Conservation (phyloP, 2,113 vertebrate species). For the Etia nguti region DNA sequence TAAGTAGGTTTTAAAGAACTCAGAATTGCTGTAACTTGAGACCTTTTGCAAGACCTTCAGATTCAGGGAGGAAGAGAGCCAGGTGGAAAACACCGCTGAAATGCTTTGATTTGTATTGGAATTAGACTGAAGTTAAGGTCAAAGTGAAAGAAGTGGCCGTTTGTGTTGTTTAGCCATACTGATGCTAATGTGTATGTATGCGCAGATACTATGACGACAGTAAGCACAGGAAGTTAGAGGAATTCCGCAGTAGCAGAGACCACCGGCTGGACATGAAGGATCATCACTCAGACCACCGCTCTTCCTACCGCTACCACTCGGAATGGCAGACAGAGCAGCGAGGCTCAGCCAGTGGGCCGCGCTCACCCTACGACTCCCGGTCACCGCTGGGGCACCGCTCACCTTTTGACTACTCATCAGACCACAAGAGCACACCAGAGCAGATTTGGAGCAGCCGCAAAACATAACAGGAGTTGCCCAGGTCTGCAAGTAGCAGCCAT, state of each 20-base stretch:
- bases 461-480: conserved; percentile 84
- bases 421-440: conserved; percentile 96
- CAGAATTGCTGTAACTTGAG: background rate
- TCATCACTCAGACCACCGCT: conserved; percentile 83
- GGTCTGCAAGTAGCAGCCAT: conserved; percentile 79
- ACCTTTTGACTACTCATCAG: conserved; percentile 91
- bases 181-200: background rate
- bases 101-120: background rate
- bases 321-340: conserved; percentile 94
- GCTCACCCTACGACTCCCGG: conserved; percentile 88
- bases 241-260: conserved; percentile 84
- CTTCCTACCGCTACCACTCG: conserved; percentile 89
- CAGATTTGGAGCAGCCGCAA: conserved; percentile 94
- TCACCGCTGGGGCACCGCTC: conserved; percentile 86
- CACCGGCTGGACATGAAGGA: conserved; percentile 89
- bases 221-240: conserved; percentile 92
- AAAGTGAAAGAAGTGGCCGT: background rate
- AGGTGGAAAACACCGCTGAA: background rate
- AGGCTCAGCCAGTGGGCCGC: conserved; percentile 84
- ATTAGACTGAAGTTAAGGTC: background rate
- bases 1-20: background rate
- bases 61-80: background rate
- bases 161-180: background rate
- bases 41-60: background rate
- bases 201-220: conserved; percentile 83